Conservation (phyloP, 2,888 invertebrate genomes). For the Tineola bisselliella region DNA sequence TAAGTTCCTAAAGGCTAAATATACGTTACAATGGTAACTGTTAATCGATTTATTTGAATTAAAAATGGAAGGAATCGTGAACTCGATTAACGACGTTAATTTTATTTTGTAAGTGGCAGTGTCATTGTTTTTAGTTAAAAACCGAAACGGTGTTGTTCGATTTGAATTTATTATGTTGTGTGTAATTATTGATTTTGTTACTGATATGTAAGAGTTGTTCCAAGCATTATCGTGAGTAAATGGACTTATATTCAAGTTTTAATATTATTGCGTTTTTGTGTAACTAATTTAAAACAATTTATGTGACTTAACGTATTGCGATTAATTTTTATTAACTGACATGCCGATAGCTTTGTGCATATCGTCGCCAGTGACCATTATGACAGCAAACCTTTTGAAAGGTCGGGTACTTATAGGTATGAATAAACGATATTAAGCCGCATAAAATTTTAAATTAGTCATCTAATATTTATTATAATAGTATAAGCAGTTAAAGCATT, state of each 20-base stretch:
- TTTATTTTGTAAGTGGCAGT: slow-evolving; percentile 6
- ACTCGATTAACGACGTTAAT: slow-evolving; percentile 11
- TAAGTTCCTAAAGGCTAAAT: background rate
- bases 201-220: background rate
- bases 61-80: background rate
- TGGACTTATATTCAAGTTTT: too few relatives aligned
- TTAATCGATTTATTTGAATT: slow-evolving; percentile 9
- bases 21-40: background rate
- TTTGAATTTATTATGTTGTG: background rate
- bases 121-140: slow-evolving; percentile 13
- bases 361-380: too few relatives aligned
- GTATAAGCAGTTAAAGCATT: background rate
- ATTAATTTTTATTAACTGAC: too few relatives aligned
- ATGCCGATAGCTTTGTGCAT: too few relatives aligned
- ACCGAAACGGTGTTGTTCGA: slow-evolving; percentile 3
- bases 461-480: background rate
- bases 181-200: background rate
- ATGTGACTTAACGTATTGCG: too few relatives aligned
- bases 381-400: too few relatives aligned
- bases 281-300: too few relatives aligned
- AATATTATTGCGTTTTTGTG: too few relatives aligned
- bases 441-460: too few relatives aligned
- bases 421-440: too few relatives aligned
- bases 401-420: too few relatives aligned
- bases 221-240: too few relatives aligned